A percentile compares a stretch with the other conserved stretches of the same genome.
These are phyloP conservation scores for Theretra japonica DNA, from an alignment of 2,888 invertebrate genomes.

Conservation along the genomic window DNA sequence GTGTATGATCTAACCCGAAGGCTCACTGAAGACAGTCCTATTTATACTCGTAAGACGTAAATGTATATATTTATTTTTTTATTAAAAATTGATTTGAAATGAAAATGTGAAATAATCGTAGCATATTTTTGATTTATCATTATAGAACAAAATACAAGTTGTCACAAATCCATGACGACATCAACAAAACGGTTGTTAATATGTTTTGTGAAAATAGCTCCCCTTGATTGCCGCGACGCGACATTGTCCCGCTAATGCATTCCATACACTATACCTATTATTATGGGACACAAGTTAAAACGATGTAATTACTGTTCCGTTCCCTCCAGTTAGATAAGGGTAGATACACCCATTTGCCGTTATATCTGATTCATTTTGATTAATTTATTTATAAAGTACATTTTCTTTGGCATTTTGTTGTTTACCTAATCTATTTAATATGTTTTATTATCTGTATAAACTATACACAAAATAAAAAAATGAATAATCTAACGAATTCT, in stretches of 20 bases:
- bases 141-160: not conserved
- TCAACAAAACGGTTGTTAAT: constrained; percentile 36
- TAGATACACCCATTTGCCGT: constrained; percentile 61
- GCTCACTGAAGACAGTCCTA: no score
- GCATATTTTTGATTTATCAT: not conserved
- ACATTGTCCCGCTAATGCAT: constrained; percentile 74
- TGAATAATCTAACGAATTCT: no score
- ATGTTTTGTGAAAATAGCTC: constrained; percentile 49
- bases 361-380: constrained; percentile 14
- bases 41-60: no score
- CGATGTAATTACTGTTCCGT: constrained; percentile 77
- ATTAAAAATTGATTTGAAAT: no score
- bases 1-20: no score
- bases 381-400: not conserved
- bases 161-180: not conserved
- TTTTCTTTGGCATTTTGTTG: not conserved
- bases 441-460: no score
- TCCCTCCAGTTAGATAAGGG: constrained; percentile 59
- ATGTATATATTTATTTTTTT: no score
- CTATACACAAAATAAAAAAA: no score
- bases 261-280: constrained; percentile 66
- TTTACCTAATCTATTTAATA: no score
- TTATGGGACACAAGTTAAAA: constrained; percentile 77
- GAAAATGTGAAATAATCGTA: no score
- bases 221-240: constrained; percentile 49